phyloP scores from a whole-genome alignment of 2,888 invertebrate species.

The Lasioglossum lativentre region DNA sequence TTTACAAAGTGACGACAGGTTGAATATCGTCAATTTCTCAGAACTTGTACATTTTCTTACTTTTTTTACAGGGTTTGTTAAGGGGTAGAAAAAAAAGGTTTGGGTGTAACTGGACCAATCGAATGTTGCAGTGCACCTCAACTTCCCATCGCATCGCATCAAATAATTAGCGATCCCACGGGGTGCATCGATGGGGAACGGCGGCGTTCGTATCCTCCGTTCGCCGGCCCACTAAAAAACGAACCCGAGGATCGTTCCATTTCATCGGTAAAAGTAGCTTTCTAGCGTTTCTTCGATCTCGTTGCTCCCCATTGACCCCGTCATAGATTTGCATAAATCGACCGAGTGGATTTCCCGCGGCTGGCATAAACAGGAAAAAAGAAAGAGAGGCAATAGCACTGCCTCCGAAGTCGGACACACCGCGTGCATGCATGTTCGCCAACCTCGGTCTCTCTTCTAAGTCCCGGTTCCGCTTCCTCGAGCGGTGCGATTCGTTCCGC shows the following conservation, averaged over 20 bases:
- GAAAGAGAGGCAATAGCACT: background rate
- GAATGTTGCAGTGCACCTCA: background rate
- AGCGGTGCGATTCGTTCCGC: slow-evolving; percentile 49
- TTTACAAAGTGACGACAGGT: background rate
- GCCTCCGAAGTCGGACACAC: slow-evolving; percentile 18
- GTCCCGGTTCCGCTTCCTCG: slow-evolving; percentile 37
- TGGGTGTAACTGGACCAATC: background rate
- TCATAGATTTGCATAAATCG: slow-evolving; percentile 10
- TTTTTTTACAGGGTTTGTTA: background rate
- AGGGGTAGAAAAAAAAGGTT: background rate
- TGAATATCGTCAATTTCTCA: background rate
- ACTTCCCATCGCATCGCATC: background rate
- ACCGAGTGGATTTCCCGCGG: slow-evolving; percentile 1
- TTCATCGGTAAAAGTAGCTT: slow-evolving; percentile 20
- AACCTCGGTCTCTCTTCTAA: background rate
- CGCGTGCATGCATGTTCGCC: background rate
- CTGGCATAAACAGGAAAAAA: background rate
- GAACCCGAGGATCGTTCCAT: background rate
- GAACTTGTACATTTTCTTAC: no score
- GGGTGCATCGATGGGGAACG: background rate
- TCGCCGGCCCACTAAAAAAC: background rate
- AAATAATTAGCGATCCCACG: background rate
- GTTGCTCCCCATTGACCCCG: slow-evolving; percentile 20
- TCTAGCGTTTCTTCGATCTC: slow-evolving; percentile 15
- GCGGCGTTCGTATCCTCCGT: background rate